phyloP scores from a whole-genome alignment of 2,888 invertebrate genomes.

The Pilophorus perplexus region DNA sequence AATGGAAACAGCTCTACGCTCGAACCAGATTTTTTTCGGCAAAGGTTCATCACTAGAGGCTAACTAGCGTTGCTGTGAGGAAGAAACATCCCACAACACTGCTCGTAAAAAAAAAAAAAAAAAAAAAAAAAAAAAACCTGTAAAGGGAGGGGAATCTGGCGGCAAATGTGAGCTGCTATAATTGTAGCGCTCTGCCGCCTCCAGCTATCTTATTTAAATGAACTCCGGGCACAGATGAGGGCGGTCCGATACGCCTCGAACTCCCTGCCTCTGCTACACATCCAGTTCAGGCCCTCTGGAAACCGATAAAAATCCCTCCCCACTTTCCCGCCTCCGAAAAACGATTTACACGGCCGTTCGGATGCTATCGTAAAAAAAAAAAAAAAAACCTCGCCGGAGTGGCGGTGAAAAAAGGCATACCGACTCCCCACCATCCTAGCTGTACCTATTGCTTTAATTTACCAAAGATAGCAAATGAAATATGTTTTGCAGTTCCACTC shows the following conservation, averaged over 20 bases:
- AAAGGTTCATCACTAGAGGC: no score
- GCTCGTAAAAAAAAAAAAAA: no score
- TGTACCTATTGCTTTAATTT: conserved; percentile 27
- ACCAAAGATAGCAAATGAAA: conserved; percentile 18
- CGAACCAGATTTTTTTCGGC: no score
- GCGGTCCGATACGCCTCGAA: conserved; percentile 1
- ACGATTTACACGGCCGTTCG: conserved; percentile 16
- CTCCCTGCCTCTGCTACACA: not conserved
- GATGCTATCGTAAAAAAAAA: conserved; percentile 23
- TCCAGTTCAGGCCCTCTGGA: not conserved
- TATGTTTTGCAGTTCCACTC: conserved; percentile 28
- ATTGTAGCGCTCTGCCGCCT: conserved; percentile 35
- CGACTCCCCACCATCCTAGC: not conserved
- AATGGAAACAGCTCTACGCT: no score
- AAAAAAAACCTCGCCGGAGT: no score
- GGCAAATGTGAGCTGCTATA: conserved; percentile 32
- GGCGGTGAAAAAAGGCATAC: not conserved
- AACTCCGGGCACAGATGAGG: conserved; percentile 26
- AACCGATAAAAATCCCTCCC: not conserved
- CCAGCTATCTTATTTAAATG: conserved; percentile 39
- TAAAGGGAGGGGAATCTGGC: conserved; percentile 9
- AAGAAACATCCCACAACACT: no score
- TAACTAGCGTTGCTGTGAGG: no score
- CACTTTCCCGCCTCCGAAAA: not conserved
- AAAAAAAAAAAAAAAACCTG: no score